phyloP scores from a whole-genome alignment of 2,797 vertebrate species.

The Phoxinus dragarum region DNA sequence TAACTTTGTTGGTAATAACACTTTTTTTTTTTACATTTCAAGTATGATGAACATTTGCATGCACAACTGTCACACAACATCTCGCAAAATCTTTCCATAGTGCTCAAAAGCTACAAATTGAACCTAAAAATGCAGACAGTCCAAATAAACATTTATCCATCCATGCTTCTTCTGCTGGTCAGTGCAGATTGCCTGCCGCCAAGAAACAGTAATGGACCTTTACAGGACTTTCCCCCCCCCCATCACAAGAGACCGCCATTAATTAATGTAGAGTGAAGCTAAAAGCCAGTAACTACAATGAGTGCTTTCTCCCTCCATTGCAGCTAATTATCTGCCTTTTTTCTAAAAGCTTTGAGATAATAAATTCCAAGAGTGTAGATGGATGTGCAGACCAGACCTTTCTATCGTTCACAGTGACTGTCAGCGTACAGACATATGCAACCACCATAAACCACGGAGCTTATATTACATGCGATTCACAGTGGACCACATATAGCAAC shows the following conservation, averaged over 20 bases:
- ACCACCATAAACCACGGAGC: neutral
- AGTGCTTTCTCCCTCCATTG: conserved; percentile 54
- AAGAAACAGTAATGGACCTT: conserved; percentile 56
- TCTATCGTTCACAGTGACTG: conserved; percentile 19
- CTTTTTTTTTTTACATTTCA: neutral
- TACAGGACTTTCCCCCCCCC: conserved; percentile 52
- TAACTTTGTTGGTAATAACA: neutral
- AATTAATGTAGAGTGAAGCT: conserved; percentile 62
- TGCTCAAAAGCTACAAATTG: neutral
- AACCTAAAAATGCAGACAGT: neutral
- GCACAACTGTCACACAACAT: neutral
- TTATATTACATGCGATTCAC: conserved; percentile 9
- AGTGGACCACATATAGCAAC: conserved; percentile 36
- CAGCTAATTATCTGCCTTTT: conserved; percentile 58
- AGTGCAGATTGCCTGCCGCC: conserved; percentile 13
- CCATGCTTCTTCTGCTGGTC: conserved; percentile 25
- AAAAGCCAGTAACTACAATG: conserved; percentile 60
- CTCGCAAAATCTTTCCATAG: neutral
- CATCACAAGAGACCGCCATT: conserved; percentile 59
- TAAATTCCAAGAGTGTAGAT: conserved; percentile 55
- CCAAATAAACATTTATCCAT: conserved; percentile 21
- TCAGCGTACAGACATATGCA: conserved; percentile 9
- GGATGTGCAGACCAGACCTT: conserved; percentile 41
- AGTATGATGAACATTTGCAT: too few relatives aligned
- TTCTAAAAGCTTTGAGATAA: conserved; percentile 53